These are phyloP conservation scores for Pseudolycoriella hygida DNA, from an alignment of 2,888 invertebrate genomes.

Conservation along the genomic window DNA sequence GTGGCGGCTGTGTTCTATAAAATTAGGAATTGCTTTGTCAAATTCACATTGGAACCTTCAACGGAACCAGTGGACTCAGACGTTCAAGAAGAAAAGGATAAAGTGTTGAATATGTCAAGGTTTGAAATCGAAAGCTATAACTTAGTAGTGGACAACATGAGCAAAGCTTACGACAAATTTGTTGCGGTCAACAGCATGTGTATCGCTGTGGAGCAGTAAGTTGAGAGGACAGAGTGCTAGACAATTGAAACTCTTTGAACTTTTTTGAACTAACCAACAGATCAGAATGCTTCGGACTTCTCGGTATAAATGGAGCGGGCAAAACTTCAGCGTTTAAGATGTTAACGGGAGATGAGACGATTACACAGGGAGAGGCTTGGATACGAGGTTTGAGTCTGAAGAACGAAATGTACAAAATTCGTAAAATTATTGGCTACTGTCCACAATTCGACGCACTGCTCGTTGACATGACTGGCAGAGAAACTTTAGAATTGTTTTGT, in stretches of 20 bases:
- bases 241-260: too few relatives aligned
- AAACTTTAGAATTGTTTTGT: slow-evolving; percentile 46
- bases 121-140: slow-evolving; percentile 29
- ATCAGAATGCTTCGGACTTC: slow-evolving; percentile 63
- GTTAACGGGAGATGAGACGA: slow-evolving; percentile 65
- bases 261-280: too few relatives aligned
- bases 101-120: slow-evolving; percentile 27
- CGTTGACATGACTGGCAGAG: slow-evolving; percentile 49
- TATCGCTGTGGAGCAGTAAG: slow-evolving; percentile 29
- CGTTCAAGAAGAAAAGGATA: slow-evolving; percentile 35
- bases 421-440: slow-evolving; percentile 49
- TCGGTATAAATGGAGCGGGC: slow-evolving; percentile 76
- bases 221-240: too few relatives aligned
- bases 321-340: slow-evolving; percentile 82
- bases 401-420: slow-evolving; percentile 36
- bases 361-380: slow-evolving; percentile 52
- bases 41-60: neutral
- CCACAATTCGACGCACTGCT: slow-evolving; percentile 61
- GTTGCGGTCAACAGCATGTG: slow-evolving; percentile 65
- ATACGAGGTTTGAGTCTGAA: slow-evolving; percentile 38
- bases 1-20: neutral
- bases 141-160: slow-evolving; percentile 43
- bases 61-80: slow-evolving; percentile 30
- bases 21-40: neutral
- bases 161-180: slow-evolving; percentile 56